These are phyloP conservation scores for Diorhabda sublineata DNA, from an alignment of 1,140 invertebrate species.

Conservation along the genomic window DNA sequence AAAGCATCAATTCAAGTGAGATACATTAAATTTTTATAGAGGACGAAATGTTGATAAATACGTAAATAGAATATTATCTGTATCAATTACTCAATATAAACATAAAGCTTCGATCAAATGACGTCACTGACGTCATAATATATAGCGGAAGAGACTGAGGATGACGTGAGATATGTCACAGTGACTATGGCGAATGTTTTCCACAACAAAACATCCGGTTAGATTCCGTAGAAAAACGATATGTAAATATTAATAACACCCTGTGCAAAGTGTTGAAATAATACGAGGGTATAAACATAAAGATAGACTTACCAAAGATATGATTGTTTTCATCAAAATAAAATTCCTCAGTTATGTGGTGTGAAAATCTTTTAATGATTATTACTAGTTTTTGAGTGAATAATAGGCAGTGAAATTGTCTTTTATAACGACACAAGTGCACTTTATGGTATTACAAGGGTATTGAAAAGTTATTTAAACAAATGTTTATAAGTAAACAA, in stretches of 20 bases:
- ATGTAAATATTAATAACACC: neutral
- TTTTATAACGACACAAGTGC: neutral
- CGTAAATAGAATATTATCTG: too few species aligned
- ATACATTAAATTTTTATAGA: too few species aligned
- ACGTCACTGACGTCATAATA: neutral
- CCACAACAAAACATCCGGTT: neutral
- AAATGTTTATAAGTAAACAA: neutral
- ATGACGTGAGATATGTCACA: neutral
- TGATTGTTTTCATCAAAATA: neutral
- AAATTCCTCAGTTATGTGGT: neutral
- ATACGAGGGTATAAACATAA: neutral
- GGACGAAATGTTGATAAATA: too few species aligned
- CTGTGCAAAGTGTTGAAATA: neutral
- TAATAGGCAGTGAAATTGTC: slow-evolving; percentile 2
- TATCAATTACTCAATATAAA: neutral
- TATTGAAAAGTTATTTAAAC: slow-evolving; percentile 1
- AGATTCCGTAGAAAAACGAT: neutral
- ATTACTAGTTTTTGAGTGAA: neutral
- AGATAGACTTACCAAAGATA: neutral
- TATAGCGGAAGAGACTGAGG: neutral
- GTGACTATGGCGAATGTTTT: neutral
- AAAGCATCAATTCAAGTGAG: too few species aligned
- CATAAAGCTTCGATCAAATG: neutral
- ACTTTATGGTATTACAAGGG: slow-evolving; percentile 2
- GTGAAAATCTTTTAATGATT: neutral